Conservation (phyloP, 2,888 invertebrate genomes). For the Onthophagus sagittarius region DNA sequence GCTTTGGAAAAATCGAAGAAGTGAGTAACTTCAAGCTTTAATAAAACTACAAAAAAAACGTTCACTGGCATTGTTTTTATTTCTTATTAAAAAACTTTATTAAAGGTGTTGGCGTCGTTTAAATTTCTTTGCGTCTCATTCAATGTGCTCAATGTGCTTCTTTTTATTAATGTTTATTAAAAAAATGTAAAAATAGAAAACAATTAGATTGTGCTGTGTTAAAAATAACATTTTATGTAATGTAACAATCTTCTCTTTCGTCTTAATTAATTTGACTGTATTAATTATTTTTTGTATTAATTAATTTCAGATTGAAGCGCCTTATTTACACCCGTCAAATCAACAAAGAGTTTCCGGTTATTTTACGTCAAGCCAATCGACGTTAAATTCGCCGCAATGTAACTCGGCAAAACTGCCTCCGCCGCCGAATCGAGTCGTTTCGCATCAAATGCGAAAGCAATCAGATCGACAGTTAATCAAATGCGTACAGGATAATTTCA, state of each 20-base stretch:
- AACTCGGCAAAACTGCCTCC: conserved; percentile 50
- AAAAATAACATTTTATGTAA: background rate
- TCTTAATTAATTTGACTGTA: background rate
- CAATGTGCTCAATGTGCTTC: background rate
- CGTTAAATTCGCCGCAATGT: conserved; percentile 48
- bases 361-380: conserved; percentile 81
- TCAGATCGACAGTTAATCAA: conserved; percentile 85
- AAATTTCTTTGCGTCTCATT: background rate
- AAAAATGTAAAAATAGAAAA: background rate
- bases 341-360: conserved; percentile 82
- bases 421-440: conserved; percentile 62
- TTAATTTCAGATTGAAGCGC: conserved; percentile 40
- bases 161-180: background rate
- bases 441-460: conserved; percentile 80
- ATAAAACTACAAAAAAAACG: background rate
- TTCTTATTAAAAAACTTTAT: background rate
- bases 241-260: background rate
- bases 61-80: background rate
- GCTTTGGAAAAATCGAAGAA: conserved; percentile 6
- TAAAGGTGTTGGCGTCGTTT: background rate
- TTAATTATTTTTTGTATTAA: conserved; percentile 11
- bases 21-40: background rate
- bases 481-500: conserved; percentile 83
- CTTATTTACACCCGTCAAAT: conserved; percentile 61
- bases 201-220: background rate